A percentile compares a stretch with the other conserved stretches of the same genome.
These are phyloP conservation scores for Chloromyia formosa DNA, from an alignment of 2,888 invertebrate genomes.

Conservation along the genomic window DNA sequence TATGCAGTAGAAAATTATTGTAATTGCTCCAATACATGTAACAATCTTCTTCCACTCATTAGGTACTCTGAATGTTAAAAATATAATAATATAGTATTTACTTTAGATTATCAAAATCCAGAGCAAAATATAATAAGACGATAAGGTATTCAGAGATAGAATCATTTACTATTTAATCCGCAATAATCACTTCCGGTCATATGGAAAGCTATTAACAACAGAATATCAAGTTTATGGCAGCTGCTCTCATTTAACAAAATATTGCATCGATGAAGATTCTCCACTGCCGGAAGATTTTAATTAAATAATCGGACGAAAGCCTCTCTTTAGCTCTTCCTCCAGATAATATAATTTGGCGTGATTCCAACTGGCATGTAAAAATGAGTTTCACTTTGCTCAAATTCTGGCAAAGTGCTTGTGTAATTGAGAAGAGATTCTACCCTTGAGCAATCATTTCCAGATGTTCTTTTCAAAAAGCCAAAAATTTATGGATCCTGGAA, in stretches of 20 bases:
- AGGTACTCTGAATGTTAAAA: too few species aligned
- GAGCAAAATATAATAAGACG: too few species aligned
- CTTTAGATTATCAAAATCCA: too few species aligned
- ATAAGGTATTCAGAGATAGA: too few species aligned
- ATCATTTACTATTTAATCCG: too few species aligned
- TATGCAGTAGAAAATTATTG: too few species aligned
- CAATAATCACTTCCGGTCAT: too few species aligned
- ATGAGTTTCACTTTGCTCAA: conserved; percentile 48
- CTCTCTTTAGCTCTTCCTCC: conserved; percentile 18
- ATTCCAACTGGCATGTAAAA: conserved; percentile 50
- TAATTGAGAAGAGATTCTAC: conserved; percentile 48
- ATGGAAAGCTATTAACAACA: too few species aligned
- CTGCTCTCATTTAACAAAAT: conserved; percentile 8
- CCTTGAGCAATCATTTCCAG: conserved; percentile 50
- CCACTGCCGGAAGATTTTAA: conserved; percentile 46
- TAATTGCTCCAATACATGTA: too few species aligned
- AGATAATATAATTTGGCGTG: conserved; percentile 48
- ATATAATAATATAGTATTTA: too few species aligned
- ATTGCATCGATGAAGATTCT: conserved; percentile 40
- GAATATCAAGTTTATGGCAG: neutral
- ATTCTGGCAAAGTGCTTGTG: conserved; percentile 48
- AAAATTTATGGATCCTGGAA: conserved; percentile 47
- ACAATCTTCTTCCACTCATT: too few species aligned
- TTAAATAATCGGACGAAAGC: conserved; percentile 47
- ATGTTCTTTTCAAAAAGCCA: conserved; percentile 49